phyloP scores from a whole-genome alignment of 2,113 vertebrate species.

The Cephalopterus ornatus region DNA sequence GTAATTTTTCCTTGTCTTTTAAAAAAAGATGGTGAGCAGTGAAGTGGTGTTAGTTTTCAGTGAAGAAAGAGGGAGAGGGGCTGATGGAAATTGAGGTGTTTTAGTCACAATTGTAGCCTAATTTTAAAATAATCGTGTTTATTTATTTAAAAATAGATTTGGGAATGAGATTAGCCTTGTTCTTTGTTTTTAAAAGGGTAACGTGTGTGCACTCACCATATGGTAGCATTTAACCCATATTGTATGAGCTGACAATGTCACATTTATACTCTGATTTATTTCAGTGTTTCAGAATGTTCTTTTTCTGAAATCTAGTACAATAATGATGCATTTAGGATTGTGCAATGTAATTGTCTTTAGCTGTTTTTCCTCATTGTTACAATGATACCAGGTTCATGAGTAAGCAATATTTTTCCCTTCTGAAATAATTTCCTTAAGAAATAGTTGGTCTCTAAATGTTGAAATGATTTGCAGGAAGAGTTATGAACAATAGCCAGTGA shows the following conservation, averaged over 20 bases:
- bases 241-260: conserved; percentile 39
- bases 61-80: neutral
- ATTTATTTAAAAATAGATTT: conserved; percentile 34
- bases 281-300: conserved; percentile 60
- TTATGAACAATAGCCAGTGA: conserved; percentile 33
- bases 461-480: conserved; percentile 26
- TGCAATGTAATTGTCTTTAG: conserved; percentile 19
- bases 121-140: neutral
- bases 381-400: neutral
- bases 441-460: neutral
- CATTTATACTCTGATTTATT: conserved; percentile 62
- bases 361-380: neutral
- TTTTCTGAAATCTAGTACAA: conserved; percentile 28
- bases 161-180: conserved; percentile 22
- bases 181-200: conserved; percentile 61
- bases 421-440: conserved; percentile 20
- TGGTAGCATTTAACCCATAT: conserved; percentile 68
- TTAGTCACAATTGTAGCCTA: neutral
- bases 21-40: neutral
- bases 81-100: neutral
- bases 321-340: neutral
- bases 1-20: conserved; percentile 33
- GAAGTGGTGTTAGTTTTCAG: conserved; percentile 9
- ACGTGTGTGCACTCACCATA: conserved; percentile 35
- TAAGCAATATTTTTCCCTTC: neutral